Evolutionary conservation across 2,888 invertebrate genomes (phyloP), one percentile per base, ranked within the genome.

Genomic region (Agrotis puta): DNA sequence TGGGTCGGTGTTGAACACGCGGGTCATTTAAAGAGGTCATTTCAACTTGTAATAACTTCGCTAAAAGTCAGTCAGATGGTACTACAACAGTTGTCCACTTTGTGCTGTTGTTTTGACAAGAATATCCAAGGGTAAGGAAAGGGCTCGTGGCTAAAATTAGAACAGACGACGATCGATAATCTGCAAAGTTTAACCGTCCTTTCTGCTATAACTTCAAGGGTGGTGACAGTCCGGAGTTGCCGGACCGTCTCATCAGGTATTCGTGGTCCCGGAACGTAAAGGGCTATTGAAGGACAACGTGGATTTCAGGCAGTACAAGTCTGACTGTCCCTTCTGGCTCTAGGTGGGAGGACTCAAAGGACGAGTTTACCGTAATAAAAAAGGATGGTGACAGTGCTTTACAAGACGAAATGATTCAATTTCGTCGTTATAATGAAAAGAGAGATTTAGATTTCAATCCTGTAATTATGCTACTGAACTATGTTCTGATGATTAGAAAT

Each of bases 31-130:
- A 62, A 83, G 64, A 80, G 77, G 70, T 67, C 70, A 70, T 81
- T 73, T 69, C 75, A 75, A 83, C 81, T 77, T 70, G 56, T 72
- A 59, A 81, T 74, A 73, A 72, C 72, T 66, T 81, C 56, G 45
- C 22, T 13, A 27, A 74, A 76, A 77, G 57, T 66, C 58, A 66
- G 68, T 65, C 59, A 53, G 64, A 43, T 56, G 50, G 75, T 62
- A 56, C 56, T 72, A 69, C 47, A 65, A 50, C 65, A 39, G 56
- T 74, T 74, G 63, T 79, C 51, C n/a, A 64, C 57, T 66, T 61
- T 45, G 64, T 20, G 22, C 61, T 74, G 65, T 74, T 69, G 62
- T 66, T 56, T 63, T 45, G 20, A 56, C 20, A 54, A 75, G 50
- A 57, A 64, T 54, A 61, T 47, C 39, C 16, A 47, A 33, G 13